Conservation (phyloP, 2,888 invertebrate species). For the Ormyrus labotus region DNA sequence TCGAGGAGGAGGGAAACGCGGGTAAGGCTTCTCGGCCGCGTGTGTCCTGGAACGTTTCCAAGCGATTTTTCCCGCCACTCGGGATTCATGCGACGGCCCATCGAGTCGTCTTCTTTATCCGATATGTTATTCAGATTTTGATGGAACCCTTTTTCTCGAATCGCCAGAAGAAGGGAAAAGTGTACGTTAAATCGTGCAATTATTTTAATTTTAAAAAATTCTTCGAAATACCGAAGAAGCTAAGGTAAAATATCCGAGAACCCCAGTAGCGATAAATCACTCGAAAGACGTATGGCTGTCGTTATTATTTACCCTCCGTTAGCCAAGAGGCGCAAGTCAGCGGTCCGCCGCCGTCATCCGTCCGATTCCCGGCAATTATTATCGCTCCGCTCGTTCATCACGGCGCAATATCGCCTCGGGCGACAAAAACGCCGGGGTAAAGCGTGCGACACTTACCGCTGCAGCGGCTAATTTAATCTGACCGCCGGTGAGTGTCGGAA, state of each 20-base stretch:
- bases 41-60: slow-evolving; percentile 1
- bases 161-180: no score
- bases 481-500: slow-evolving; percentile 4
- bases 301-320: no score
- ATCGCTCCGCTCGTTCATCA: slow-evolving; percentile 32
- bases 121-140: slow-evolving; percentile 5
- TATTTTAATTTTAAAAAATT: no score
- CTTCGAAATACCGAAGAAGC: no score
- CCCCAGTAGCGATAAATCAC: no score
- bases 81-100: neutral
- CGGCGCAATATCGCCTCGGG: neutral
- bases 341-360: neutral
- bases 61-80: slow-evolving; percentile 20
- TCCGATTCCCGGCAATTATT: slow-evolving; percentile 37
- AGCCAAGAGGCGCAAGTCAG: no score
- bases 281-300: no score
- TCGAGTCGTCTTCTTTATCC: slow-evolving; percentile 21
- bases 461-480: slow-evolving; percentile 19
- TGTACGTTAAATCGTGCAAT: no score
- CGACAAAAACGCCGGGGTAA: neutral
- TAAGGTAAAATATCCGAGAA: no score
- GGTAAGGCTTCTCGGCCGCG: neutral
- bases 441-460: neutral
- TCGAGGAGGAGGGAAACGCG: neutral
- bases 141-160: no score